phyloP scores from a whole-genome alignment of 2,797 vertebrate genomes.

The Coreius guichenoti region DNA sequence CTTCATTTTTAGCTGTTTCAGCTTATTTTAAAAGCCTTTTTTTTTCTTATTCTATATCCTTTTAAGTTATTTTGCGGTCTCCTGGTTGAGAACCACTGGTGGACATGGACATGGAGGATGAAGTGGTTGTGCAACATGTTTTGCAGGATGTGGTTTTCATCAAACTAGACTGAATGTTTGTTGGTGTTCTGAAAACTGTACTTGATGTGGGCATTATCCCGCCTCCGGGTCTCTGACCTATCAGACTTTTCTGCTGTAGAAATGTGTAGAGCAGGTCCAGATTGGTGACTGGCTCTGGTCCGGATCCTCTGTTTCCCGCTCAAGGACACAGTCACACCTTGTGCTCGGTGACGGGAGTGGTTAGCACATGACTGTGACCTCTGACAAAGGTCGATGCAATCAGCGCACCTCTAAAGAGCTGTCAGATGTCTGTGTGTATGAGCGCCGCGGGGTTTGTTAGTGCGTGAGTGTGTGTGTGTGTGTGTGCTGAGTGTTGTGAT shows the following conservation, averaged over 20 bases:
- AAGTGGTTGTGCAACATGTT: neutral
- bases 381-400: constrained; percentile 33
- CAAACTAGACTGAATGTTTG: neutral
- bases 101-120: neutral
- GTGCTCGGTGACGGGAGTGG: neutral
- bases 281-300: neutral
- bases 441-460: neutral
- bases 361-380: neutral
- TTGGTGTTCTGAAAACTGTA: neutral
- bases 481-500: constrained; percentile 23
- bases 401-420: constrained; percentile 49
- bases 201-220: neutral
- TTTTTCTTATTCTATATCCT: neutral
- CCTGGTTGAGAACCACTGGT: neutral
- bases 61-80: neutral
- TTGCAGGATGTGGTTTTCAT: neutral
- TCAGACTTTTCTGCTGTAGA: neutral
- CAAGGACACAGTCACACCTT: constrained; percentile 29
- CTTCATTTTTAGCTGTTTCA: neutral
- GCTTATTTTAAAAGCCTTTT: neutral
- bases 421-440: constrained; percentile 37
- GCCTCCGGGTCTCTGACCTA: neutral
- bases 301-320: neutral
- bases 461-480: constrained; percentile 13
- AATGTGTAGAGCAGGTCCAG: neutral